phyloP scores from a whole-genome alignment of 2,113 vertebrate genomes.

The Piprites chloris region DNA sequence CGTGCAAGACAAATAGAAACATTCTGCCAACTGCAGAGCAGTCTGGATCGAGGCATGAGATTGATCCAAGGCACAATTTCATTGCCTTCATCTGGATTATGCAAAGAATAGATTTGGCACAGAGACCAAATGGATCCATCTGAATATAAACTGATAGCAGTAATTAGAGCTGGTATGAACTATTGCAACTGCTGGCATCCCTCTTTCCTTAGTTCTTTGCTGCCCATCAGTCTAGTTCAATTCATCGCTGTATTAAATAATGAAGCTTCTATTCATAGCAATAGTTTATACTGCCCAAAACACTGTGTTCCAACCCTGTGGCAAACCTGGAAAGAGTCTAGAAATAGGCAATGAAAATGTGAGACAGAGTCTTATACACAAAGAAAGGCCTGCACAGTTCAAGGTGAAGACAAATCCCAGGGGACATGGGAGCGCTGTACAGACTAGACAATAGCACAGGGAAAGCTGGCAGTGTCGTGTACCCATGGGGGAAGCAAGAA shows the following conservation, averaged over 20 bases:
- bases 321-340: slow-evolving; percentile 13
- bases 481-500: background rate
- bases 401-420: background rate
- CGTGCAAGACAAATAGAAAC: background rate
- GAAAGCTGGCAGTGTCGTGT: background rate
- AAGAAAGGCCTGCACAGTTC: background rate
- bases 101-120: background rate
- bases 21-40: background rate
- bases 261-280: background rate
- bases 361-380: background rate
- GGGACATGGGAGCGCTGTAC: background rate
- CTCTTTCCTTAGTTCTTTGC: background rate
- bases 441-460: background rate
- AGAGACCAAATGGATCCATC: background rate
- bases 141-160: background rate
- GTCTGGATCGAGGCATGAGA: background rate
- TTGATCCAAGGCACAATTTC: background rate
- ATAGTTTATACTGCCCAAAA: background rate
- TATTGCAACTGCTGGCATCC: background rate
- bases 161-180: background rate
- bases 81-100: background rate
- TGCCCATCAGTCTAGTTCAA: background rate
- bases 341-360: background rate
- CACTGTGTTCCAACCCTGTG: background rate
- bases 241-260: background rate